Conservation (phyloP, 2,797 vertebrate species). For the Falco cherrug region DNA sequence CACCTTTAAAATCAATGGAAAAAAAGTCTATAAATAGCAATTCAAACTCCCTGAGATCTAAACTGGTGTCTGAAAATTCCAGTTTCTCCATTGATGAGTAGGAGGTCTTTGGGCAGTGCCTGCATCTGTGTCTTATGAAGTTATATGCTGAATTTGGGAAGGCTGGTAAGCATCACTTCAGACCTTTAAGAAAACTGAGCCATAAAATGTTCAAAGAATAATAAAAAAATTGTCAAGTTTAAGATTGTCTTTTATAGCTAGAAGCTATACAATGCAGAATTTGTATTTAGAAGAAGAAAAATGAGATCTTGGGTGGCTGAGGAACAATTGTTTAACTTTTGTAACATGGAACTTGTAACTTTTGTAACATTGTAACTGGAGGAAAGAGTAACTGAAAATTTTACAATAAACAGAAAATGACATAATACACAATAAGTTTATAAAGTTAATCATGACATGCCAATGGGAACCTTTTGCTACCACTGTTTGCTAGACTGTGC, state of each 20-base stretch:
- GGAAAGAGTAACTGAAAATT: conserved; percentile 9
- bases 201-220: not conserved
- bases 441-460: not conserved
- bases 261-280: not conserved
- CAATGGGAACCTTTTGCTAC: not conserved
- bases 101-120: not conserved
- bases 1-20: not conserved
- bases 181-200: not conserved
- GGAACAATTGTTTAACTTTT: not conserved
- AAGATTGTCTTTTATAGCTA: not conserved
- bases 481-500: not conserved
- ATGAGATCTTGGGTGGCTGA: not conserved
- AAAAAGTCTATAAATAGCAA: not conserved
- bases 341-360: conserved; percentile 15
- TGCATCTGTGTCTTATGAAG: not conserved
- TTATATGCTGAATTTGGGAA: not conserved
- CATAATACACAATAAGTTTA: not conserved
- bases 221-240: not conserved
- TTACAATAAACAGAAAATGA: conserved; percentile 37
- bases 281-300: conserved; percentile 1
- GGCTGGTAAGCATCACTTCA: not conserved
- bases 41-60: not conserved
- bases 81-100: not conserved
- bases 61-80: not conserved
- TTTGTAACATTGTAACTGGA: no score